Percentiles rank a stretch among this genome's conserved stretches.
Conservation (phyloP, 2,797 vertebrate species). For the Sphenodon punctatus region DNA sequence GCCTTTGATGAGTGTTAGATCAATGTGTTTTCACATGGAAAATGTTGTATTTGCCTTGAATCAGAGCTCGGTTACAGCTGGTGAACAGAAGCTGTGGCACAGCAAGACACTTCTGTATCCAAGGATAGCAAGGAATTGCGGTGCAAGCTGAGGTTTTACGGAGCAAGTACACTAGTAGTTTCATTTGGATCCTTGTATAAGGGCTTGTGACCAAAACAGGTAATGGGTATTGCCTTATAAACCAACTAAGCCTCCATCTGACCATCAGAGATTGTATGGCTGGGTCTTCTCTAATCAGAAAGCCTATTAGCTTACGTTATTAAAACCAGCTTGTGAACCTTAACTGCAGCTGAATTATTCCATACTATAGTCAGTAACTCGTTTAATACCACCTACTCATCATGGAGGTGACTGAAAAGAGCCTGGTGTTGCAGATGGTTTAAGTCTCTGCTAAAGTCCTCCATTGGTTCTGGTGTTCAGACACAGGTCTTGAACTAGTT, state of each 20-base stretch:
- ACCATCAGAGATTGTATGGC: background rate
- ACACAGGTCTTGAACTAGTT: background rate
- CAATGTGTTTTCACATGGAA: too few relatives aligned
- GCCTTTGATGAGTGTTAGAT: background rate
- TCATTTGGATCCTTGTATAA: background rate
- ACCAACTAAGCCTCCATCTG: background rate
- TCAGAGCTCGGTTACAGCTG: background rate
- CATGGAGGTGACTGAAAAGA: background rate
- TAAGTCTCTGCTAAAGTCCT: background rate
- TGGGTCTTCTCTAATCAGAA: constrained; percentile 17
- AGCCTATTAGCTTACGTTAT: constrained; percentile 22
- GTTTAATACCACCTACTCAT: background rate
- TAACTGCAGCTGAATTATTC: background rate
- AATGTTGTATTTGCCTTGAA: too few relatives aligned
- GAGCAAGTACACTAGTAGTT: background rate
- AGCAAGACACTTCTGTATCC: background rate
- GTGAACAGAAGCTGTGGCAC: background rate
- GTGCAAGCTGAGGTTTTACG: background rate
- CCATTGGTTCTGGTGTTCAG: background rate
- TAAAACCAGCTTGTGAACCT: constrained; percentile 27
- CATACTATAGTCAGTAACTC: background rate
- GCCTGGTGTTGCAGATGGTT: background rate
- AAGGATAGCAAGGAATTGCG: background rate
- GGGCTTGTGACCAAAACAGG: background rate
- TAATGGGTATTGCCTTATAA: background rate